Conservation (phyloP, 2,797 vertebrate species). For the Lates japonicus region DNA sequence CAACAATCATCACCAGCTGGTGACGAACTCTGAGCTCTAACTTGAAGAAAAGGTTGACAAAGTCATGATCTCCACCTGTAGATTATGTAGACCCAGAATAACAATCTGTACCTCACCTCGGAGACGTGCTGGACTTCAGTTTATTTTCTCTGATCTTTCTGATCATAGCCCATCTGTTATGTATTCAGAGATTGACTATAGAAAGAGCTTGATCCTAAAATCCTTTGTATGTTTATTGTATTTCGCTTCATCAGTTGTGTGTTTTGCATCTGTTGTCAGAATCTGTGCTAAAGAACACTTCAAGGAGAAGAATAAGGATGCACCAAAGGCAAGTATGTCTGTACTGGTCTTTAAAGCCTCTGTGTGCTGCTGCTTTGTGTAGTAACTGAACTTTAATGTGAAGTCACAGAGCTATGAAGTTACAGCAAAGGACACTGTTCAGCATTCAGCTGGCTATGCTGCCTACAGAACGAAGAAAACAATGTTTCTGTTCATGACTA, state of each 20-base stretch:
- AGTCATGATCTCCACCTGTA: too few relatives aligned
- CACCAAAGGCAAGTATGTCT: too few relatives aligned
- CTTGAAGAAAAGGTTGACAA: not conserved
- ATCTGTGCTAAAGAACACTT: slow-evolving; percentile 92
- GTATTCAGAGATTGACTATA: too few relatives aligned
- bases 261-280: slow-evolving; percentile 80
- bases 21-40: slow-evolving; percentile 12
- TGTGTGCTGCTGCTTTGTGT: not conserved
- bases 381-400: slow-evolving; percentile 32
- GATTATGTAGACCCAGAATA: not conserved
- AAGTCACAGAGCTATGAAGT: not conserved
- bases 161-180: too few relatives aligned
- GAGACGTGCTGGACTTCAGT: not conserved
- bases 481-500: slow-evolving; percentile 19
- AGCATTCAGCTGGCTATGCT: too few relatives aligned
- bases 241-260: slow-evolving; percentile 3
- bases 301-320: too few relatives aligned
- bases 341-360: not conserved
- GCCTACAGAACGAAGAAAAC: too few relatives aligned
- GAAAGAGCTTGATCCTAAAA: too few relatives aligned
- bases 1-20: slow-evolving; percentile 20
- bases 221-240: not conserved
- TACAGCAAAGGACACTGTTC: too few relatives aligned
- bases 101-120: too few relatives aligned
- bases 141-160: not conserved